A percentile compares a stretch with the other conserved stretches of the same genome.
phyloP scores from a whole-genome alignment of 2,888 invertebrate species.

The Onthophagus sagittarius region DNA sequence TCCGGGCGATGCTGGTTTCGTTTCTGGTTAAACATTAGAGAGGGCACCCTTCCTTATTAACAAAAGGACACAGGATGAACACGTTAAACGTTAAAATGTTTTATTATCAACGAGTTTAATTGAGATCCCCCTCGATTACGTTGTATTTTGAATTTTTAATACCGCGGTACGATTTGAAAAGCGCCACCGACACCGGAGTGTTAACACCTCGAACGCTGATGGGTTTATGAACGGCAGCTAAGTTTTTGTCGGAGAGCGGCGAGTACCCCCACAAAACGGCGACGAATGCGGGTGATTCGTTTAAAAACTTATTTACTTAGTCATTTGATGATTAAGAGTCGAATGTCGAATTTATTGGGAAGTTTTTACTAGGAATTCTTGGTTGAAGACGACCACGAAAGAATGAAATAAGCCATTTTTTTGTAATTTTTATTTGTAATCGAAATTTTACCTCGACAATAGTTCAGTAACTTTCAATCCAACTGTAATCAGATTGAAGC shows the following conservation, averaged over 20 bases:
- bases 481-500: no score
- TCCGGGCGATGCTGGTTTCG: background rate
- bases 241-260: no score
- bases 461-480: no score
- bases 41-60: background rate
- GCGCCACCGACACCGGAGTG: background rate
- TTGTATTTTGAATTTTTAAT: background rate
- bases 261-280: no score
- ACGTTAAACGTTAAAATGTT: background rate
- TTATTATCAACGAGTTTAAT: background rate
- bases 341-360: background rate
- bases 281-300: no score
- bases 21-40: background rate
- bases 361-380: background rate
- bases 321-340: background rate
- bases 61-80: background rate
- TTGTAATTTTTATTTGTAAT: no score
- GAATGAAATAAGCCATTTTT: no score
- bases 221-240: background rate
- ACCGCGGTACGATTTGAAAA: background rate
- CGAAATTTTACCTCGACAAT: no score
- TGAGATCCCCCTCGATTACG: background rate
- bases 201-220: background rate
- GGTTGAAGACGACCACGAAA: no score
- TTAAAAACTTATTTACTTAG: background rate